Percentiles rank a stretch among this genome's conserved stretches.
Evolutionary conservation across 1,140 invertebrate species (phyloP).

Genomic region (Phenacoccus solenopsis): DNA sequence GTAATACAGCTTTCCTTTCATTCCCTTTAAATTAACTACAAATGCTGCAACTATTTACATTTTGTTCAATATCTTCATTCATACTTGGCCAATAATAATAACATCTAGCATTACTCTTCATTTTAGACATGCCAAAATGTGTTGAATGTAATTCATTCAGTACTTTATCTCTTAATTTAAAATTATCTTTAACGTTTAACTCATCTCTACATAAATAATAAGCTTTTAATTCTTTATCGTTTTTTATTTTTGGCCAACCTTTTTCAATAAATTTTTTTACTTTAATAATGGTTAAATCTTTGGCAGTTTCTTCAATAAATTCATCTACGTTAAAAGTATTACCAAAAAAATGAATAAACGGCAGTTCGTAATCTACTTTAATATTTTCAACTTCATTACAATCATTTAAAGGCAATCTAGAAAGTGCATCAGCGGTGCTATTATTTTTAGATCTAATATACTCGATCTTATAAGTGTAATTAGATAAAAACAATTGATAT

Average conservation of each 20-base stretch:
- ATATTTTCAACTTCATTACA: background rate
- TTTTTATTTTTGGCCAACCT: slow-evolving; percentile 16
- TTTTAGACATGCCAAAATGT: slow-evolving; percentile 36
- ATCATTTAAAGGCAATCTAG: slow-evolving; percentile 2
- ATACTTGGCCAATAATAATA: slow-evolving; percentile 39
- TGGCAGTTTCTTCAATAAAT: background rate
- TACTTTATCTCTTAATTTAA: slow-evolving; percentile 26
- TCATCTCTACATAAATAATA: slow-evolving; percentile 23
- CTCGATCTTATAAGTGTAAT: slow-evolving; percentile 10
- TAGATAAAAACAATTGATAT: slow-evolving; percentile 4
- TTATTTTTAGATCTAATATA: slow-evolving; percentile 24
- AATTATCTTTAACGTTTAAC: slow-evolving; percentile 22
- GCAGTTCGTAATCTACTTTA: background rate
- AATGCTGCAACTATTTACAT: no score
- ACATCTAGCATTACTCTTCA: slow-evolving; percentile 36
- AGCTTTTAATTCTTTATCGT: background rate
- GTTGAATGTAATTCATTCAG: slow-evolving; percentile 33
- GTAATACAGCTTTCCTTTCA: background rate
- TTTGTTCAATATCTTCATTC: slow-evolving; percentile 33
- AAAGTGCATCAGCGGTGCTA: slow-evolving; percentile 25
- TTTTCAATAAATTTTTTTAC: slow-evolving; percentile 9
- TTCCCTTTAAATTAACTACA: no score
- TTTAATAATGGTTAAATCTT: background rate
- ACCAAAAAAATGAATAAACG: background rate
- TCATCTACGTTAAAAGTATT: background rate